Evolutionary conservation across 1,140 invertebrate genomes (phyloP), one percentile per base, ranked within the genome.

Genomic region (Brachionus asplanchnoidis): DNA sequence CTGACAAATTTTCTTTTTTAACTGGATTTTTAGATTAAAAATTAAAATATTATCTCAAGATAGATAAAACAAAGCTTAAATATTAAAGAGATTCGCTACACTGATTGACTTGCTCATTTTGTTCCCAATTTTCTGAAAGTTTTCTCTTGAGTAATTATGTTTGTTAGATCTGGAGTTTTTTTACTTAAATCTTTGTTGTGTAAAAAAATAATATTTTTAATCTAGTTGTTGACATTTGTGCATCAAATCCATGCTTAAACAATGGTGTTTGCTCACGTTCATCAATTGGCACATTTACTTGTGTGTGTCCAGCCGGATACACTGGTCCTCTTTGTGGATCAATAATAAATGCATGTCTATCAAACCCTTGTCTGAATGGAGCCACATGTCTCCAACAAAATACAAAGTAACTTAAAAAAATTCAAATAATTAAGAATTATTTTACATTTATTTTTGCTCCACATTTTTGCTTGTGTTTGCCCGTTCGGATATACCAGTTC

Each of bases 221-320:
- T 77, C 12, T 20, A 75, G 60, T 75, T 78, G 11, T 82, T 65
- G 82, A 84, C 32, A 84, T 70, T 20, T 84, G 84, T 78, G 42
- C 46, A 20, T 84, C 83, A 12, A 84, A 84, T 73, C 83, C 83
- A 40, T 84, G 83, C 70, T 42, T 70, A 11, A 84, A 84, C 42
- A 40, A 60, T n/a, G 84, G 65, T 3, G 26, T 46, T 12, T 86
- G 86, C 50, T 46, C 75, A n/a, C 42, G 77, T n/a, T 23, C 44
- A 65, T 60, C 50, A 60, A 56, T 80, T 26, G 66, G 26, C 26
- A 83, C 56, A 40, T 83, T 42, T 46, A 96, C 95, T 20, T 98
- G 96, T 87, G 93, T 93, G 86, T 98, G 96, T 90, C 92, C 94
- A 6, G 93, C 95, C 0, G 96, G 96, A 6, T 98, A 93, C 91